A percentile compares a stretch with the other conserved stretches of the same genome.
Conservation (phyloP, 2,797 vertebrate genomes). For the Sciurus vulgaris region DNA sequence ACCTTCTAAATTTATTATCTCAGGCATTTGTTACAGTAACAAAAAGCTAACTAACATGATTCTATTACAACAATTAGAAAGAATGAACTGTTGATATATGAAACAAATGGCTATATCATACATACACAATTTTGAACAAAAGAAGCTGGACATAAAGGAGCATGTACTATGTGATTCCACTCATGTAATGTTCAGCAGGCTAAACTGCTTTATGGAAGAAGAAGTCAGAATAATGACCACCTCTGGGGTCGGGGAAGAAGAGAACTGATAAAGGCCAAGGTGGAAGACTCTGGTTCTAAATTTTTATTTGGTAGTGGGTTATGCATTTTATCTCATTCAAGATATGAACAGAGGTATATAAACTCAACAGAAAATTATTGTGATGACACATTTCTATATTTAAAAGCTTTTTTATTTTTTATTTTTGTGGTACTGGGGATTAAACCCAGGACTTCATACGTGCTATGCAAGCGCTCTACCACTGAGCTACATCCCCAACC, state of each 20-base stretch:
- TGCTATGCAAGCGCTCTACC: background rate
- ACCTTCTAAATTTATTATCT: no score
- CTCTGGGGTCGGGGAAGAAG: background rate
- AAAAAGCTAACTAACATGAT: background rate
- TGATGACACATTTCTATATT: constrained; percentile 21
- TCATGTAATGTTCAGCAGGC: constrained; percentile 5
- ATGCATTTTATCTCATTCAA: constrained; percentile 43
- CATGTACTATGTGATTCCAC: background rate
- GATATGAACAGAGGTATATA: constrained; percentile 30
- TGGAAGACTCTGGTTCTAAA: background rate
- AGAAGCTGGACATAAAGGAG: background rate
- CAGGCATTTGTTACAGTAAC: background rate
- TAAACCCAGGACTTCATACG: background rate
- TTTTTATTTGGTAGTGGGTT: background rate
- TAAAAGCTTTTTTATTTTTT: background rate
- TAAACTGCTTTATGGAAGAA: background rate
- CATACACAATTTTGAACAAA: background rate
- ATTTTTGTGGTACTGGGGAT: background rate
- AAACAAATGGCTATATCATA: background rate
- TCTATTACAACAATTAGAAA: background rate
- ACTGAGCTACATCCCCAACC: background rate
- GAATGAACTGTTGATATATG: constrained; percentile 19
- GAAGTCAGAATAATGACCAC: no score
- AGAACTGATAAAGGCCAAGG: background rate
- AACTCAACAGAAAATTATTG: constrained; percentile 29